These are phyloP conservation scores for Dryoscopus gambensis DNA, from an alignment of 2,113 vertebrate species.

Conservation along the genomic window DNA sequence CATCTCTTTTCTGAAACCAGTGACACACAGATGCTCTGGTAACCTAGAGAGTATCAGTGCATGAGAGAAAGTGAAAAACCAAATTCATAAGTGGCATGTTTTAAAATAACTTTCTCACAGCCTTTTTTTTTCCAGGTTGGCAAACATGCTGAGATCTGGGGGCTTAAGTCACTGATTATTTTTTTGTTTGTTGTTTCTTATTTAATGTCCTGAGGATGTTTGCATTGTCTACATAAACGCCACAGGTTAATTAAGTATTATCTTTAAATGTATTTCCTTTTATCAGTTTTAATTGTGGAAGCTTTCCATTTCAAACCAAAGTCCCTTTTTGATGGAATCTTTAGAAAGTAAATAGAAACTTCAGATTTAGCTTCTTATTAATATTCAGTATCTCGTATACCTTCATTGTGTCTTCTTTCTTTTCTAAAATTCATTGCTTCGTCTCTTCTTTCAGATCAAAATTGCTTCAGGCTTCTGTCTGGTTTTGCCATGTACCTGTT, in stretches of 20 bases:
- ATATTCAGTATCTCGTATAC: neutral
- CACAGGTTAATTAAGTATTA: slow-evolving; percentile 33
- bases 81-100: neutral
- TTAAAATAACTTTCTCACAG: neutral
- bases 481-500: neutral
- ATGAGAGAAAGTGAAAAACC: neutral
- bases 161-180: neutral
- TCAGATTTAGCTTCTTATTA: slow-evolving; percentile 9
- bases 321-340: slow-evolving; percentile 7
- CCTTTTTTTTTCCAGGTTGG: neutral
- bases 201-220: neutral
- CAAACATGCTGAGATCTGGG: neutral
- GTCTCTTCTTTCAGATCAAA: neutral
- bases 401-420: neutral
- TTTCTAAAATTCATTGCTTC: neutral
- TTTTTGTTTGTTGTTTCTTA: slow-evolving; percentile 14
- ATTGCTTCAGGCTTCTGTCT: neutral
- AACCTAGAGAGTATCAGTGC: neutral
- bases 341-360: slow-evolving; percentile 21
- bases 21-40: neutral
- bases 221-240: neutral
- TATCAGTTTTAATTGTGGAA: slow-evolving; percentile 23
- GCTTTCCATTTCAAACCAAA: slow-evolving; percentile 20
- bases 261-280: slow-evolving; percentile 36
- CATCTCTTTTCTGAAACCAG: neutral